Base-by-base conservation (phyloP, 2,113 vertebrate genomes). In the Ariopsis seemanni region DNA sequence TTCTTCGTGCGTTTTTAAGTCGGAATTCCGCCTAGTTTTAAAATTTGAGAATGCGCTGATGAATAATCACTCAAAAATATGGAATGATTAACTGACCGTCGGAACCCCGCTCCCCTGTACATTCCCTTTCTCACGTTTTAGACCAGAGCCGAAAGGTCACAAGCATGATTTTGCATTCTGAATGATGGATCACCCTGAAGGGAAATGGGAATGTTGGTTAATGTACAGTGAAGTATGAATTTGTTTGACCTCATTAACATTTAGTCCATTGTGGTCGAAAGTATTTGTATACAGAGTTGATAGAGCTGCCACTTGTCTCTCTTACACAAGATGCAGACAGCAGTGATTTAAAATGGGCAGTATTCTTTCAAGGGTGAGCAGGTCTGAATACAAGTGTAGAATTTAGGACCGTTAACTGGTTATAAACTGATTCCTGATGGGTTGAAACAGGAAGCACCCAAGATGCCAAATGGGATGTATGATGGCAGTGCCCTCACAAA, bases 401-500 rank as follows among this genome's bases (percentile, higher is more conserved):
- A 10, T 69, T 12, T 5, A 6, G 1, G 14, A 17, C 5, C 1
- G n/a, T 48, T 60, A 62, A 20, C 20, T 74, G 52, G 4, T 88
- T 5, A 5, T 58, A 42, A 48, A 60, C 69, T 83, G 12, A 83
- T 27, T 4, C 75, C 82, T 87, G 77, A 0, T 62, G 7, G 11
- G 15, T 91, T 84, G 55, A 62, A 86, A 91, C 90, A 99, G 98
- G 98, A 99, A 96, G 98, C 98, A 88, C 97, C 98, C 85, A 99
- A 97, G 95, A 96, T 99, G 97, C 98, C 98, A 53, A 99, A 99
- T 62, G 98, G 98, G 87, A 99, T 99, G 97, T 99, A 98, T 60
- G 98, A 99, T 69, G 98, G 98, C 74, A 95, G 95, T 79, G 95
- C 97, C 34, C 96, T 99, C 42, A 97, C 97, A 53, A 96, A 98